Percentiles rank a stretch among this genome's conserved stretches.
Conservation (phyloP, 1,140 invertebrate genomes). For the Carposina sasakii region DNA sequence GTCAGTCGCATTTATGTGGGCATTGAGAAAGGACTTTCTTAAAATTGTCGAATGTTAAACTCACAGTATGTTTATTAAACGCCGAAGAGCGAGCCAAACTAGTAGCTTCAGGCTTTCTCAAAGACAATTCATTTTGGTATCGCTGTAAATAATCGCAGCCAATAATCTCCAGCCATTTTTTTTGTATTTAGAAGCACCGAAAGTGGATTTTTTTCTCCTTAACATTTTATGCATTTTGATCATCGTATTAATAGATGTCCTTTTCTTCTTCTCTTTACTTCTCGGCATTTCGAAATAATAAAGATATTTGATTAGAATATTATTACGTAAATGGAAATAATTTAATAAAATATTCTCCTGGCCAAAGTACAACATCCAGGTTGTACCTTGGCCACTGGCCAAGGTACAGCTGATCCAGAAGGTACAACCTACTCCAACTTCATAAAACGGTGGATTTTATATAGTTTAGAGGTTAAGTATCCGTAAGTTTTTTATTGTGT, state of each 20-base stretch:
- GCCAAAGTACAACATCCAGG: constrained; percentile 19
- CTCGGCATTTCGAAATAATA: constrained; percentile 18
- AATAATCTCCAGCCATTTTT: constrained; percentile 16
- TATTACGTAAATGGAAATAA: constrained; percentile 21
- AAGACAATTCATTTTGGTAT: constrained; percentile 15
- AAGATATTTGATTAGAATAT: constrained; percentile 17
- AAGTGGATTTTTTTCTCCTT: too few species aligned
- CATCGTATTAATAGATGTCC: constrained; percentile 17
- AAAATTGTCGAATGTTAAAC: too few species aligned
- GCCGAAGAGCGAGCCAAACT: too few species aligned
- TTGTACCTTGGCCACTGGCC: constrained; percentile 17
- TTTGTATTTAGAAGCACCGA: too few species aligned
- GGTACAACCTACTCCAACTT: constrained; percentile 22
- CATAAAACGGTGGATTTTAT: constrained; percentile 19
- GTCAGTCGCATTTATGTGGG: constrained; percentile 20
- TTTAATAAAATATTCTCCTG: constrained; percentile 19
- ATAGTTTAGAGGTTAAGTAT: too few species aligned
- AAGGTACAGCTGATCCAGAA: constrained; percentile 18
- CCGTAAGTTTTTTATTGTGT: too few species aligned
- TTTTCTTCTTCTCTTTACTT: constrained; percentile 17
- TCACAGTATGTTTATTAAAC: too few species aligned
- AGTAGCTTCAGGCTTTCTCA: too few species aligned
- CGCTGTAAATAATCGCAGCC: constrained; percentile 10
- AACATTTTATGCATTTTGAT: too few species aligned
- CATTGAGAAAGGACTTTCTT: constrained; percentile 17